Evolutionary conservation across 2,797 vertebrate genomes (phyloP).

Genomic region (Hapalemur alaotrensis): DNA sequence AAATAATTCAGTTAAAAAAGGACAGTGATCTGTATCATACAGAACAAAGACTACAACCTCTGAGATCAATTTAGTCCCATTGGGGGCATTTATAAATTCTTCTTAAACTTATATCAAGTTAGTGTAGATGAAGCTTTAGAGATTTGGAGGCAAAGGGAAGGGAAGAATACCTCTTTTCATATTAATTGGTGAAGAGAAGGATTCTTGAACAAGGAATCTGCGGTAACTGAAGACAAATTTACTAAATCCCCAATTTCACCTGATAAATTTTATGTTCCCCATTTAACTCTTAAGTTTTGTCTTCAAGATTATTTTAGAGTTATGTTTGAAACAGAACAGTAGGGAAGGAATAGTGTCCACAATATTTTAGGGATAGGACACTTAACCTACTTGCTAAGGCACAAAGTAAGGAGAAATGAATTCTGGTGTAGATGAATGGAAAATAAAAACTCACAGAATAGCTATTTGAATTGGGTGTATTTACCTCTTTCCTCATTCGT

Average conservation of each 20-base stretch:
- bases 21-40: not conserved
- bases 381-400: not conserved
- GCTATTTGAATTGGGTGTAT: not conserved
- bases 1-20: not conserved
- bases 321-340: not conserved
- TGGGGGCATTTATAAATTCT: not conserved
- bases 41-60: not conserved
- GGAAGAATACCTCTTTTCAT: not conserved
- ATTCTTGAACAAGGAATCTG: not conserved
- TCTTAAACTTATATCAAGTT: not conserved
- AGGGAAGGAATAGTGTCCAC: accelerated
- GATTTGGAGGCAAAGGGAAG: not conserved
- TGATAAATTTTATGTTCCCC: not conserved
- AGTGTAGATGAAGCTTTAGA: not conserved
- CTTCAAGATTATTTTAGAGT: not conserved
- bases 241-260: not conserved
- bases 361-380: not conserved
- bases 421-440: not conserved
- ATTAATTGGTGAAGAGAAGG: not conserved
- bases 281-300: not conserved
- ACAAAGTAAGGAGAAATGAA: not conserved
- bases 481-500: not conserved
- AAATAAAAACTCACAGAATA: not conserved
- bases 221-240: not conserved
- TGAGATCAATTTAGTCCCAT: not conserved